These are phyloP conservation scores for Mustela nigripes DNA, from an alignment of 2,113 vertebrate genomes.

Conservation along the genomic window DNA sequence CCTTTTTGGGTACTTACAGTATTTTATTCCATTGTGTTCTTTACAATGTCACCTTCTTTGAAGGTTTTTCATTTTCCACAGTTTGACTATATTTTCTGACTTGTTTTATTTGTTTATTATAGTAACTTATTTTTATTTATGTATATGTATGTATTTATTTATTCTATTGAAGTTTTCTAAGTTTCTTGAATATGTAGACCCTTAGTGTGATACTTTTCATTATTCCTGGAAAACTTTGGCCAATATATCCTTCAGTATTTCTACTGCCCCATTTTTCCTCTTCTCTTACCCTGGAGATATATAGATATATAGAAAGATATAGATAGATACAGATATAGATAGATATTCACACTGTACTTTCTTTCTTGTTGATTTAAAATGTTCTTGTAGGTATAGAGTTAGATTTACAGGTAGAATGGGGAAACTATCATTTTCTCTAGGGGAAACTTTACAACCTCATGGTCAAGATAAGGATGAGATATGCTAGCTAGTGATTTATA, in stretches of 20 bases:
- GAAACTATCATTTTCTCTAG: neutral
- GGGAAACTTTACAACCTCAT: neutral
- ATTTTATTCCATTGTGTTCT: neutral
- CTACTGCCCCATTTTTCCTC: neutral
- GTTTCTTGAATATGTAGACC: neutral
- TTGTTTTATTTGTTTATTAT: neutral
- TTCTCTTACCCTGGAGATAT: neutral
- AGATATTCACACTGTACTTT: neutral
- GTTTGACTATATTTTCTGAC: neutral
- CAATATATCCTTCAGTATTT: neutral
- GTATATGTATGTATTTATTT: neutral
- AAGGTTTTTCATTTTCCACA: neutral
- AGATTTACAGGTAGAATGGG: neutral
- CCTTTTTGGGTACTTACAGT: neutral
- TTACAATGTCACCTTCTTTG: neutral
- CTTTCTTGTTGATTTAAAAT: neutral
- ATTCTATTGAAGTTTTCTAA: neutral
- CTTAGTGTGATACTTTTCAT: neutral
- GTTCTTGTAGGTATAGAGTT: neutral
- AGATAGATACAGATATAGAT: too few species aligned
- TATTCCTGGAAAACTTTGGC: neutral
- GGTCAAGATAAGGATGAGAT: neutral
- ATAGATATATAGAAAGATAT: too few species aligned
- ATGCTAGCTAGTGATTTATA: neutral
- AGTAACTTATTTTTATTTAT: neutral